Conservation (phyloP, 2,113 vertebrate genomes). For the Scomber japonicus region DNA sequence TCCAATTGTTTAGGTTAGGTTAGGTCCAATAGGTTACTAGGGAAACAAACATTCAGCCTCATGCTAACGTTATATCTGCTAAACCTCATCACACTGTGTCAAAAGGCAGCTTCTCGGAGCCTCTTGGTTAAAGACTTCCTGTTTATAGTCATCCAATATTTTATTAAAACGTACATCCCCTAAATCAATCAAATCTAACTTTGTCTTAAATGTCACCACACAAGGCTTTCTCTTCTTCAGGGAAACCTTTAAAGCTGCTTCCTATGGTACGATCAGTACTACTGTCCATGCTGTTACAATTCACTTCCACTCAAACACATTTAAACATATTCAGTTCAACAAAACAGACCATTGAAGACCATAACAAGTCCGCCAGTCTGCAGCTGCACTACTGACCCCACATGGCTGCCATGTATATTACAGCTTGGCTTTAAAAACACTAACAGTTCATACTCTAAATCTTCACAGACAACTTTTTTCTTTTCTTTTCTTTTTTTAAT, state of each 20-base stretch:
- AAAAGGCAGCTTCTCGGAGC: no score
- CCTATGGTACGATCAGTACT: background rate
- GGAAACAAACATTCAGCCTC: background rate
- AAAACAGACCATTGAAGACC: conserved; percentile 7
- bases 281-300: no score
- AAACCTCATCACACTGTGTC: no score
- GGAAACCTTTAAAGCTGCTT: background rate
- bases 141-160: background rate
- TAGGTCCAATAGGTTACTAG: no score
- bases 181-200: background rate
- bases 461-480: no score
- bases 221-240: background rate
- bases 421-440: background rate
- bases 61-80: no score
- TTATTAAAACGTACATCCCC: background rate
- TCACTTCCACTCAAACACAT: background rate
- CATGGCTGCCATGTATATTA: conserved; percentile 12
- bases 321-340: background rate
- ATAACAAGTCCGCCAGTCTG: background rate
- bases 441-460: no score
- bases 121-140: background rate
- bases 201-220: background rate
- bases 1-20: background rate
- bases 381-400: conserved; percentile 19
- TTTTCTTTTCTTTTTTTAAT: no score